Evolutionary conservation across 2,797 vertebrate species (phyloP).

Genomic region (Podarcis siculus): DNA sequence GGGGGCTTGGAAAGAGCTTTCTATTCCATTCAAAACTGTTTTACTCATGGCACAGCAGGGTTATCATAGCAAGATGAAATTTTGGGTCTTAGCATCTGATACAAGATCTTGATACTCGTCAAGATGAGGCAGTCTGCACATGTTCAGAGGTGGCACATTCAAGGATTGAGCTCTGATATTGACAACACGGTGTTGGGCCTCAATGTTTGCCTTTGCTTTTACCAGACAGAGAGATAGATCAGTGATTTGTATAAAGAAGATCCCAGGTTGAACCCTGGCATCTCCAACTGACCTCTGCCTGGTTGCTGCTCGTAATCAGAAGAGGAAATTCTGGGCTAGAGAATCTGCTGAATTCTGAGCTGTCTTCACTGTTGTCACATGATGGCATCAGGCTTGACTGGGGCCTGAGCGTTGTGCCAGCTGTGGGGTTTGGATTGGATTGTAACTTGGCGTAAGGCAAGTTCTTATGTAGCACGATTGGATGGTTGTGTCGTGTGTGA

Average conservation of each 20-base stretch:
- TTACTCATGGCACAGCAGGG: neutral
- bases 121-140: neutral
- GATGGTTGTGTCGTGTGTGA: neutral
- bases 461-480: neutral
- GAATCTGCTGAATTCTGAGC: too few relatives aligned
- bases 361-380: too few relatives aligned
- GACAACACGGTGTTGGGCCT: neutral
- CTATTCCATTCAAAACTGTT: neutral
- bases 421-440: neutral
- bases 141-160: neutral
- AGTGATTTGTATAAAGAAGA: too few relatives aligned
- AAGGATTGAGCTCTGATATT: neutral
- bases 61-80: neutral
- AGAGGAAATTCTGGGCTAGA: too few relatives aligned
- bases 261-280: too few relatives aligned
- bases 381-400: too few relatives aligned
- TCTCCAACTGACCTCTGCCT: too few relatives aligned
- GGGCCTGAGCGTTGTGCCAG: too few relatives aligned
- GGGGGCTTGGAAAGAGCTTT: neutral
- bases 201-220: neutral
- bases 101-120: neutral
- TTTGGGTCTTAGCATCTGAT: neutral
- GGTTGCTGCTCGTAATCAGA: too few relatives aligned
- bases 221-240: too few relatives aligned
- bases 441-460: too few relatives aligned